Percentiles rank a stretch among this genome's conserved stretches.
Conservation (phyloP, 2,113 vertebrate genomes). For the Asarcornis scutulata region DNA sequence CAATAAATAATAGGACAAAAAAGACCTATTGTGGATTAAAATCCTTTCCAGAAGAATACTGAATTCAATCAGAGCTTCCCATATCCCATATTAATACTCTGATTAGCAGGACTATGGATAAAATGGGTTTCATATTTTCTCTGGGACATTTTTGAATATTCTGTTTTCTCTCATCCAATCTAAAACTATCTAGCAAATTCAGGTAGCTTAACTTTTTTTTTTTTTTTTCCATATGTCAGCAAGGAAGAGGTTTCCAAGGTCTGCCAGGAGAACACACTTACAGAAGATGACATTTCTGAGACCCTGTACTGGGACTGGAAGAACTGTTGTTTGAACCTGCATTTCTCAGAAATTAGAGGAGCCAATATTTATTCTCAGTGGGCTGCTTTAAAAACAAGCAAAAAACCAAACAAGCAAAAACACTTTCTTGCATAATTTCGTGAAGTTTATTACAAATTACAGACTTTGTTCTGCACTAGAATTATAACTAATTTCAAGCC, state of each 20-base stretch:
- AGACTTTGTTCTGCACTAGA: not conserved
- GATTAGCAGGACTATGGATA: not conserved
- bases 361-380: not conserved
- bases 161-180: not conserved
- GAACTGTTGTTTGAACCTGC: not conserved
- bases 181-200: not conserved
- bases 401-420: too few relatives aligned
- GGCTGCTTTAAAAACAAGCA: not conserved
- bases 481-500: not conserved
- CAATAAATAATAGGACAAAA: not conserved
- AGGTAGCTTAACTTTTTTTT: not conserved
- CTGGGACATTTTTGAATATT: not conserved
- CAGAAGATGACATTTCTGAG: not conserved
- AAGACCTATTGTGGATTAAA: not conserved
- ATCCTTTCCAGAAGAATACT: not conserved
- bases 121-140: not conserved
- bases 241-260: not conserved
- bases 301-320: not conserved
- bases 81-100: not conserved
- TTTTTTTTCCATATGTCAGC: not conserved
- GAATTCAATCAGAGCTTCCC: not conserved
- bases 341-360: not conserved
- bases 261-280: fast-evolving
- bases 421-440: not conserved
- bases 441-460: not conserved